Conservation (phyloP, 1,140 invertebrate species). For the Pomacea maculata region DNA sequence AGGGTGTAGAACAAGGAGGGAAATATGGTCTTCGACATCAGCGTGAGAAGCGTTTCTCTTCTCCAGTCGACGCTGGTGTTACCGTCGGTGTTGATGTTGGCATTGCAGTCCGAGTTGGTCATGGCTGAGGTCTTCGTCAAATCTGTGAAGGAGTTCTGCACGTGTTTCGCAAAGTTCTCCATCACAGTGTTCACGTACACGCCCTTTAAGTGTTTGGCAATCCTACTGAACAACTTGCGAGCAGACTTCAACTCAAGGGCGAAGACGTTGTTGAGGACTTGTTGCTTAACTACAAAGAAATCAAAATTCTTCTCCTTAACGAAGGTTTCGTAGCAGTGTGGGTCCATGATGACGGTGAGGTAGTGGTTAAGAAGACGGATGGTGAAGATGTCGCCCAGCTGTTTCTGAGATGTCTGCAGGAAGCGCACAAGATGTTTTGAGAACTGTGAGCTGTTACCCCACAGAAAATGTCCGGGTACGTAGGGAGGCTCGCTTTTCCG, state of each 20-base stretch:
- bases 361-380: slow-evolving; percentile 62
- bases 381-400: slow-evolving; percentile 62
- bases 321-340: slow-evolving; percentile 59
- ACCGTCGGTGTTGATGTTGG: background rate
- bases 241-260: slow-evolving; percentile 57
- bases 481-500: slow-evolving; percentile 56
- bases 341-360: slow-evolving; percentile 61
- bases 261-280: slow-evolving; percentile 64
- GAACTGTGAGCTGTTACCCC: slow-evolving; percentile 62
- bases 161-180: slow-evolving; percentile 50
- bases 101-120: background rate
- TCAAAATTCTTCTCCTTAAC: slow-evolving; percentile 62
- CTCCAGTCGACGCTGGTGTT: slow-evolving; percentile 40
- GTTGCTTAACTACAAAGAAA: slow-evolving; percentile 52
- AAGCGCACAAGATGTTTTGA: slow-evolving; percentile 59
- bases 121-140: no score
- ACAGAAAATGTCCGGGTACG: slow-evolving; percentile 57
- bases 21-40: slow-evolving; percentile 61
- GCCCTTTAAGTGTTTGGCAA: slow-evolving; percentile 60
- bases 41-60: slow-evolving; percentile 49
- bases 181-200: slow-evolving; percentile 48
- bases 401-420: slow-evolving; percentile 51
- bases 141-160: slow-evolving; percentile 44
- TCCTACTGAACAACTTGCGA: slow-evolving; percentile 61
- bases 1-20: slow-evolving; percentile 63